phyloP scores from a whole-genome alignment of 2,888 invertebrate genomes.

The Epinotia demarniana region DNA sequence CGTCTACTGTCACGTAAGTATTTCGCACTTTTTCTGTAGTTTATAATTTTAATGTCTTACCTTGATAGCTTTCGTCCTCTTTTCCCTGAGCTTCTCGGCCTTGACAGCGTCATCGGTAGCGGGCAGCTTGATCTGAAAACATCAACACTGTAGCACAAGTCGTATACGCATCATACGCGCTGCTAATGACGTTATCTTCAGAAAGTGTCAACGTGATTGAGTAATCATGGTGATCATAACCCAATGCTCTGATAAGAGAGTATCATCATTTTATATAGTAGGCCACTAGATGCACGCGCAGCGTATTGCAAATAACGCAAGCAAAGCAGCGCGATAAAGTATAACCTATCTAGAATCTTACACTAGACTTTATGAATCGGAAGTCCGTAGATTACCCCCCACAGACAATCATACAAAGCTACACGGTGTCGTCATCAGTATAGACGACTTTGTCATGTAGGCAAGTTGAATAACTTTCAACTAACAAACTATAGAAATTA shows the following conservation, averaged over 20 bases:
- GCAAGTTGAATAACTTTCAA: too few species aligned
- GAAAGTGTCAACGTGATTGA: conserved; percentile 76
- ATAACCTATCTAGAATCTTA: too few species aligned
- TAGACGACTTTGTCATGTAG: too few species aligned
- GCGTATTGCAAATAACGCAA: too few species aligned
- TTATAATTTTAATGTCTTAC: conserved; percentile 50
- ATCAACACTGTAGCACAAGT: not conserved
- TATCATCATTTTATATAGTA: conserved; percentile 72
- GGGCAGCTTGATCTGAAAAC: conserved; percentile 78
- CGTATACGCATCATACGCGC: not conserved
- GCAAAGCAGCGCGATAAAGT: too few species aligned
- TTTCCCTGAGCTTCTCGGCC: conserved; percentile 79
- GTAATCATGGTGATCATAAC: conserved; percentile 81
- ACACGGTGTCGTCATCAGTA: too few species aligned
- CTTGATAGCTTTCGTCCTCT: conserved; percentile 79
- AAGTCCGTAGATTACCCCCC: too few species aligned
- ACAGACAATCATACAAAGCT: too few species aligned
- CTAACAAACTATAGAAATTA: too few species aligned
- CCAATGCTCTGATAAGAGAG: conserved; percentile 81
- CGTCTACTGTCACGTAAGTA: too few species aligned
- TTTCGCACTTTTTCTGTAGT: not conserved
- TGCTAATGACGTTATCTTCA: conserved; percentile 54
- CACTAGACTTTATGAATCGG: too few species aligned
- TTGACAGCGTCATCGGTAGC: conserved; percentile 76
- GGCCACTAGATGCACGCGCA: conserved; percentile 27